Evolutionary conservation across 1,140 invertebrate species (phyloP), one percentile per base, ranked within the genome.

Genomic region (Procambarus clarkii): DNA sequence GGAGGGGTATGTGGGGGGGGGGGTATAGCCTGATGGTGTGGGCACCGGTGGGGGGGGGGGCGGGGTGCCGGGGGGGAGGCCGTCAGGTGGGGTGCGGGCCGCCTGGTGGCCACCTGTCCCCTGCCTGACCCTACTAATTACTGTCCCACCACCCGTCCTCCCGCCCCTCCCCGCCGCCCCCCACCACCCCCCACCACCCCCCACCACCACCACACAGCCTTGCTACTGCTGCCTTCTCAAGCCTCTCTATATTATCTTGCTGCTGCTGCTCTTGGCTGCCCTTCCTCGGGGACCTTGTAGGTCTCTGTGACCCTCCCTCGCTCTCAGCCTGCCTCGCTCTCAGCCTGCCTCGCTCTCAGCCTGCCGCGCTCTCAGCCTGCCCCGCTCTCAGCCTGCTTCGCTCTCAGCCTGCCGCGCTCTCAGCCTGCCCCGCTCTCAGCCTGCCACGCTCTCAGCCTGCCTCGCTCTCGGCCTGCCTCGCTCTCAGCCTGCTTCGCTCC

Each of bases 41-140:
- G 60, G 60, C 60, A 64, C 60, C 13, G 60, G 60, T 64, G 60
- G 13, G 34, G 46, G 50, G 9, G 45, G 11, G 11, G 44, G 21
- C 58, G 86, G 58, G 44, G 44, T 44, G 77, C 58, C 44, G 46
- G 45, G 21, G 69, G 60, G 45, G 79, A 79, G 84, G 74, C 69
- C 84, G 71, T 58, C 74, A 76, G 71, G 84, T 77, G 71, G 74
- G 84, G 84, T 86, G 84, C 71, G 84, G 84, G 24, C 71, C 84
- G 69, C 84, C 71, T 77, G 50, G 84, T 77, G 44, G 74, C 74
- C 84, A 86, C 84, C 84, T 86, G 74, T 46, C 48, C 50, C 50
- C 46, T 50, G 71, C 74, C 71, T 86, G 71, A 86, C 84, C 84
- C 84, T n/a, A 77, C 84, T 86, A 86, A 86, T 86, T 86, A 77